These are phyloP conservation scores for Anisognathus igniventris DNA, from an alignment of 2,797 vertebrate species.

Conservation along the genomic window DNA sequence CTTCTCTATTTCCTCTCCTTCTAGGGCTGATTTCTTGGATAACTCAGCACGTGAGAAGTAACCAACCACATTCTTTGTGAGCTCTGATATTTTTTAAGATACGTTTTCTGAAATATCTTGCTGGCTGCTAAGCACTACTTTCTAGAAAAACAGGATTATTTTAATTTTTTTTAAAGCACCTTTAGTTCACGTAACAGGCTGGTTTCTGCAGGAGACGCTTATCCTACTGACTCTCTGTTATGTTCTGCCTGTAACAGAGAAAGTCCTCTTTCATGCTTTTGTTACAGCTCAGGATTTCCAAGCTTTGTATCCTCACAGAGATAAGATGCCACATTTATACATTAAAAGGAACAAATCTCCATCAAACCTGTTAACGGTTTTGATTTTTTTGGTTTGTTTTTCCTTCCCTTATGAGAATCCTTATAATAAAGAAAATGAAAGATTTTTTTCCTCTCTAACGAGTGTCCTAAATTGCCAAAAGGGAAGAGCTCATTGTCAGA, in stretches of 20 bases:
- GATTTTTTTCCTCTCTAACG: slow-evolving; percentile 19
- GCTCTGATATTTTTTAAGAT: slow-evolving; percentile 53
- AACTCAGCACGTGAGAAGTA: slow-evolving; percentile 47
- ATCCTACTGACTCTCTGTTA: slow-evolving; percentile 11
- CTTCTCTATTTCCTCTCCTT: slow-evolving; percentile 53
- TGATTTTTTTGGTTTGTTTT: not conserved
- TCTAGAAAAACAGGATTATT: not conserved
- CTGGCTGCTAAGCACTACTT: slow-evolving; percentile 31
- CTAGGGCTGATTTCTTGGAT: slow-evolving; percentile 66
- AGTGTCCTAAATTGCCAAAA: slow-evolving; percentile 63
- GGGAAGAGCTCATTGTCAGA: slow-evolving; percentile 46
- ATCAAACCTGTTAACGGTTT: slow-evolving; percentile 19
- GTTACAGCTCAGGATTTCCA: slow-evolving; percentile 38
- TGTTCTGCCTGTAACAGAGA: slow-evolving; percentile 1
- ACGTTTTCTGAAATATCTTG: slow-evolving; percentile 48
- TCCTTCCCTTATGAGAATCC: not conserved
- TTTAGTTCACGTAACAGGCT: not conserved
- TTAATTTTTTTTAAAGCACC: not conserved
- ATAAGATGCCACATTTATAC: slow-evolving; percentile 7
- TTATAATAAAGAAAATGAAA: slow-evolving; percentile 42
- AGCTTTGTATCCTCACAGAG: slow-evolving; percentile 47
- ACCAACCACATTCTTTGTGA: slow-evolving; percentile 18
- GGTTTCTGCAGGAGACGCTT: slow-evolving; percentile 44
- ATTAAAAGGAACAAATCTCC: slow-evolving; percentile 11
- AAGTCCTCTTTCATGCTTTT: slow-evolving; percentile 45